Conservation (phyloP, 2,797 vertebrate species). For the Hydrolagus colliei region DNA sequence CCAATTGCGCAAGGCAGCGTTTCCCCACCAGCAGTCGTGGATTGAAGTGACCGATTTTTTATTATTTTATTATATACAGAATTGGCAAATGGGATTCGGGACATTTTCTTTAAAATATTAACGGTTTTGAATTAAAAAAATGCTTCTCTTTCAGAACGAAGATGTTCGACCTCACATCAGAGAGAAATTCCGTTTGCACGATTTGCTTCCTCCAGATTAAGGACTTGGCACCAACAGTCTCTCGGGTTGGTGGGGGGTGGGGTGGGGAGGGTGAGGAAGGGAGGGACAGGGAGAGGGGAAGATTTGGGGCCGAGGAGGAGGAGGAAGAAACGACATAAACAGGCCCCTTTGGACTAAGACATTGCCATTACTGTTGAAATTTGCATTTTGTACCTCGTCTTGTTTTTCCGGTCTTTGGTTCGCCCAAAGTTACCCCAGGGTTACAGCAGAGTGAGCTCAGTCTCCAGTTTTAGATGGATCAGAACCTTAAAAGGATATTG, state of each 20-base stretch:
- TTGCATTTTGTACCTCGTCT: conserved; percentile 69
- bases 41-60: no score
- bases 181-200: conserved; percentile 94
- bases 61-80: no score
- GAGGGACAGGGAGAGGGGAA: no score
- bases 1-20: no score
- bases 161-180: conserved; percentile 94
- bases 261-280: conserved; percentile 39
- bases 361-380: conserved; percentile 87
- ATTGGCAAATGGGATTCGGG: no score
- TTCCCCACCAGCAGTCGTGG: no score
- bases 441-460: conserved; percentile 62
- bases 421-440: conserved; percentile 62
- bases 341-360: conserved; percentile 79
- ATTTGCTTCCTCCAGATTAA: conserved; percentile 94
- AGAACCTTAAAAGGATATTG: conserved; percentile 22
- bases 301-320: no score
- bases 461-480: conserved; percentile 51
- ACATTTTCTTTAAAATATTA: no score
- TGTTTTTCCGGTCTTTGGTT: conserved; percentile 73
- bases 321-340: conserved; percentile 38
- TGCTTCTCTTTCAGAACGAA: conserved; percentile 68
- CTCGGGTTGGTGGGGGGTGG: conserved; percentile 49
- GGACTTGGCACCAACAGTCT: conserved; percentile 45
- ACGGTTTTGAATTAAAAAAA: background rate